Evolutionary conservation across 2,888 invertebrate genomes (phyloP).

Genomic region (Octodonta nipae): DNA sequence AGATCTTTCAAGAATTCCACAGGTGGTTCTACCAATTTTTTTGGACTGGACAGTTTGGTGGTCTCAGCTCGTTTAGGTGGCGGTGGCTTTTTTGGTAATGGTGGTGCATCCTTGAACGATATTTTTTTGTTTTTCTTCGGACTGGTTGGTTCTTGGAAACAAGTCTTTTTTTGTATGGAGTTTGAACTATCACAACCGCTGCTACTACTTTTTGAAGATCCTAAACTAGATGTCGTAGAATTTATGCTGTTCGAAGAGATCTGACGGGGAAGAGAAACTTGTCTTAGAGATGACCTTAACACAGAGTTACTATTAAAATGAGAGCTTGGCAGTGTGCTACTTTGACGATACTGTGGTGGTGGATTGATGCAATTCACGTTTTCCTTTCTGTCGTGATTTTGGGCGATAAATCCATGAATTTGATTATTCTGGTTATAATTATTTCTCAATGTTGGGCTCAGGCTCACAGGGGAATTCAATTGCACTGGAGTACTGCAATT

Average conservation of each 20-base stretch:
- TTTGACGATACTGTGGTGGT: slow-evolving; percentile 29
- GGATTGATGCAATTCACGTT: slow-evolving; percentile 24
- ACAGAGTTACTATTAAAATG: neutral
- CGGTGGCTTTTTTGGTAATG: slow-evolving; percentile 53
- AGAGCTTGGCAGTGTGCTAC: slow-evolving; percentile 27
- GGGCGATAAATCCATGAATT: slow-evolving; percentile 16
- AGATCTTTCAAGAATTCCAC: slow-evolving; percentile 76
- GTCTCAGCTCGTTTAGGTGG: slow-evolving; percentile 67
- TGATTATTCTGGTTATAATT: slow-evolving; percentile 14
- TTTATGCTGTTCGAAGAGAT: slow-evolving; percentile 43
- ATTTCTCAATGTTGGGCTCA: slow-evolving; percentile 25
- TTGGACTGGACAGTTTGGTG: slow-evolving; percentile 61
- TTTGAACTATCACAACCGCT: slow-evolving; percentile 44
- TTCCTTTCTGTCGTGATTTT: slow-evolving; percentile 25
- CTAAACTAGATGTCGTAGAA: slow-evolving; percentile 38
- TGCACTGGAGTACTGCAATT: slow-evolving; percentile 33
- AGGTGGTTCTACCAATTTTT: slow-evolving; percentile 63
- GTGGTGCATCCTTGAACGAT: slow-evolving; percentile 48
- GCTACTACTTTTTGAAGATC: slow-evolving; percentile 32
- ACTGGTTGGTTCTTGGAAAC: slow-evolving; percentile 47
- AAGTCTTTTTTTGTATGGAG: slow-evolving; percentile 44
- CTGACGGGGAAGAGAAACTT: slow-evolving; percentile 40
- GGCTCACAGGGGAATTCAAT: slow-evolving; percentile 27
- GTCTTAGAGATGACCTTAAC: slow-evolving; percentile 28
- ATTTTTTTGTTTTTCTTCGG: slow-evolving; percentile 51